These are phyloP conservation scores for Monopis laevigella DNA, from an alignment of 2,888 invertebrate species.

Conservation along the genomic window DNA sequence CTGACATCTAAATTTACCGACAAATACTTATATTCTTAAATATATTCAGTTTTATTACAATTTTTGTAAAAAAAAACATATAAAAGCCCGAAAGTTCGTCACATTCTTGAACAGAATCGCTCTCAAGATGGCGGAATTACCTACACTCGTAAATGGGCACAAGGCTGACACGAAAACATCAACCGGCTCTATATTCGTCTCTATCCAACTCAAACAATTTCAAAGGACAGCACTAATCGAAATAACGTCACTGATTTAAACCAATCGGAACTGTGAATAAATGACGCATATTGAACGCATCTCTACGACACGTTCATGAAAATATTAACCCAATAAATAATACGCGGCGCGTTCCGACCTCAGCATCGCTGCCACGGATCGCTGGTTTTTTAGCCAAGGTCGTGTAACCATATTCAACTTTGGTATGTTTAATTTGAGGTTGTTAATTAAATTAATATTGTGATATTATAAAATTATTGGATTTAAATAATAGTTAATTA, in stretches of 20 bases:
- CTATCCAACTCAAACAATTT: slow-evolving; percentile 42
- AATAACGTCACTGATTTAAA: slow-evolving; percentile 46
- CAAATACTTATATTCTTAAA: slow-evolving; percentile 23
- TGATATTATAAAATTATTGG: no score
- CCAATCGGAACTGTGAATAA: no score
- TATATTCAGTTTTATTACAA: slow-evolving; percentile 55
- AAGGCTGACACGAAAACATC: slow-evolving; percentile 69
- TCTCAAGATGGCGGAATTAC: slow-evolving; percentile 73
- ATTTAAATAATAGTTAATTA: no score
- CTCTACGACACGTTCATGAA: no score
- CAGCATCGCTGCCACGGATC: no score
- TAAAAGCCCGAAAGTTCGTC: slow-evolving; percentile 58
- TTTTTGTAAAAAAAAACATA: slow-evolving; percentile 54
- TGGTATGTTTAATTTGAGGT: no score
- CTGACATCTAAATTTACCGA: background rate
- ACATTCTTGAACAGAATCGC: slow-evolving; percentile 65
- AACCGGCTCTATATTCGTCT: slow-evolving; percentile 60
- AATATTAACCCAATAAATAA: no score
- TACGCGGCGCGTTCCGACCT: no score
- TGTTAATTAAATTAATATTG: no score
- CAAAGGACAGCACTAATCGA: slow-evolving; percentile 51
- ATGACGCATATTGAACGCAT: slow-evolving; percentile 42
- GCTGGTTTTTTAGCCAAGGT: no score
- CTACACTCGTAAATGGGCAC: slow-evolving; percentile 66
- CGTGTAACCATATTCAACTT: no score